Evolutionary conservation across 2,888 invertebrate species (phyloP).

Genomic region (Euphydryas editha): DNA sequence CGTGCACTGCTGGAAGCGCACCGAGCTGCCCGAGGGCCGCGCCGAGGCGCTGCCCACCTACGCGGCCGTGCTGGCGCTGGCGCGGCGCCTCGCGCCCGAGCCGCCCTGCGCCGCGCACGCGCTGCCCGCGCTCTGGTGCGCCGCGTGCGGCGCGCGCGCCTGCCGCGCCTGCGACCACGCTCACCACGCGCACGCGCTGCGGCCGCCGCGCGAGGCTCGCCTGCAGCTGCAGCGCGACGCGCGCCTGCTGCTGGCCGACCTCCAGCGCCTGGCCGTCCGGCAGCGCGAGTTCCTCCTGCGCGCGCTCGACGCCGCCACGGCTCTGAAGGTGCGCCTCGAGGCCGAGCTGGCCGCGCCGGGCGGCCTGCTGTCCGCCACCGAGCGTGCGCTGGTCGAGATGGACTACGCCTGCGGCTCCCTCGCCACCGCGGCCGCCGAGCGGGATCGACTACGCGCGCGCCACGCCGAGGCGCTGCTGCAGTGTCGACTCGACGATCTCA

Average conservation of each 20-base stretch:
- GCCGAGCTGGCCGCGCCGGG: slow-evolving; percentile 83
- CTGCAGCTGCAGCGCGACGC: slow-evolving; percentile 76
- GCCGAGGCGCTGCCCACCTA: slow-evolving; percentile 88
- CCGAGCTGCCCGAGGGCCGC: slow-evolving; percentile 86
- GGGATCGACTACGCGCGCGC: slow-evolving; percentile 86
- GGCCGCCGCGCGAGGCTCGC: slow-evolving; percentile 81
- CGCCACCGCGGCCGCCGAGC: slow-evolving; percentile 85
- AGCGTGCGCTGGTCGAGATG: slow-evolving; percentile 76
- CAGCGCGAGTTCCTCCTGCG: slow-evolving; percentile 89
- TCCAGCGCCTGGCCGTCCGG: slow-evolving; percentile 86
- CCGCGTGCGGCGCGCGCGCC: slow-evolving; percentile 85
- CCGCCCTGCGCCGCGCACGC: slow-evolving; percentile 75
- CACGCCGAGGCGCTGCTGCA: slow-evolving; percentile 89
- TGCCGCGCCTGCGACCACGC: slow-evolving; percentile 83
- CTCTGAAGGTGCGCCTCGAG: slow-evolving; percentile 89
- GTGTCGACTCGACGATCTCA: slow-evolving; percentile 87
- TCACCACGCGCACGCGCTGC: slow-evolving; percentile 87
- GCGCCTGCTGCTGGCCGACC: slow-evolving; percentile 82
- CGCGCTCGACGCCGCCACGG: slow-evolving; percentile 89
- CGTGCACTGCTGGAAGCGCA: slow-evolving; percentile 89
- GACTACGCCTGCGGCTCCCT: slow-evolving; percentile 81
- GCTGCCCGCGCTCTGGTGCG: slow-evolving; percentile 89
- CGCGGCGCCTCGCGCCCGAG: slow-evolving; percentile 60
- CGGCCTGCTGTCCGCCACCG: slow-evolving; percentile 56
- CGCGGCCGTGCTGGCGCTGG: slow-evolving; percentile 86